A percentile compares a stretch with the other conserved stretches of the same genome.
Conservation (phyloP, 2,888 invertebrate species). For the Scaptomyza polygonia region DNA sequence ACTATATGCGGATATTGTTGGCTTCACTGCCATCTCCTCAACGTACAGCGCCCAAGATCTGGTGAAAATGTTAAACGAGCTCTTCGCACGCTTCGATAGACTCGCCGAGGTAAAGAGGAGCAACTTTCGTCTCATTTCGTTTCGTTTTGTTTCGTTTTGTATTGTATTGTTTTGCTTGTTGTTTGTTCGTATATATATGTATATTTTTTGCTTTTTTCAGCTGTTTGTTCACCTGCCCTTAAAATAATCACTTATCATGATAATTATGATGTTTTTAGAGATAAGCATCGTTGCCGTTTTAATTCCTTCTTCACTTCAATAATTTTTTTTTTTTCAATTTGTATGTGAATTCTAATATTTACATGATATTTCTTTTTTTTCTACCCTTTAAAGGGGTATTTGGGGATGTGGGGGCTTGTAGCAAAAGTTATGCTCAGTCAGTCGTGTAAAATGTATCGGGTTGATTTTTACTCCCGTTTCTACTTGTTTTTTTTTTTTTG, state of each 20-base stretch:
- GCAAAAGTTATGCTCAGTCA: conserved; percentile 71
- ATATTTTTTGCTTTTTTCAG: conserved; percentile 31
- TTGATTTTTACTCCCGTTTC: conserved; percentile 67
- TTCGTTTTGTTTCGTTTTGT: conserved; percentile 5
- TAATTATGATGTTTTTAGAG: conserved; percentile 55
- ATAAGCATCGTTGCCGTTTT: conserved; percentile 47
- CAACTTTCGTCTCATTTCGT: conserved; percentile 23
- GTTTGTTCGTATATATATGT: not conserved
- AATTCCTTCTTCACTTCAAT: conserved; percentile 22
- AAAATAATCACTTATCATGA: conserved; percentile 38
- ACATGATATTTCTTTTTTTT: not conserved
- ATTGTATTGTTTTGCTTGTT: conserved; percentile 5
- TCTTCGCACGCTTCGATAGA: conserved; percentile 97
- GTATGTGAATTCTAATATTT: too few relatives aligned
- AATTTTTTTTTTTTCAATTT: conserved; percentile 39
- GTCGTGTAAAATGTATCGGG: conserved; percentile 64
- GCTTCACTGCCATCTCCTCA: conserved; percentile 97
- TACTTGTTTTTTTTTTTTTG: conserved; percentile 1
- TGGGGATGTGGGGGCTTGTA: not conserved
- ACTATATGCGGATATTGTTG: conserved; percentile 98
- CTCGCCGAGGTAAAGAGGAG: conserved; percentile 88
- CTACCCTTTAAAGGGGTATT: not conserved
- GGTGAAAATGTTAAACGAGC: conserved; percentile 97
- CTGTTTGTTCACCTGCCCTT: conserved; percentile 54
- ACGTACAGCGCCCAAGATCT: conserved; percentile 98